These are phyloP conservation scores for Hypanus sabinus DNA, from an alignment of 2,113 vertebrate genomes.

Conservation along the genomic window DNA sequence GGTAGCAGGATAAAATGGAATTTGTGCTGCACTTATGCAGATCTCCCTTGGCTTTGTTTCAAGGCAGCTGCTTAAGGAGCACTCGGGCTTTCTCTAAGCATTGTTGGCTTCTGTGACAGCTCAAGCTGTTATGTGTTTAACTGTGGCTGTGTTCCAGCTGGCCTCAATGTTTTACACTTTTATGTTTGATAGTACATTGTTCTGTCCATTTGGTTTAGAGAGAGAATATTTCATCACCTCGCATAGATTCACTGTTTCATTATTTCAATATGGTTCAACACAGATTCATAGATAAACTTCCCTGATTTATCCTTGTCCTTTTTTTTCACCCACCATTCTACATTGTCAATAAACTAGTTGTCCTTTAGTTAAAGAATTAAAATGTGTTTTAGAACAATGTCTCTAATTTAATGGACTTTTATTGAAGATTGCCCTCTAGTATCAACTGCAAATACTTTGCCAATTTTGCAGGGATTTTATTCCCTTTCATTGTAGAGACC, in stretches of 20 bases:
- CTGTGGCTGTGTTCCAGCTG: background rate
- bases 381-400: background rate
- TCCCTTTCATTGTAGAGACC: background rate
- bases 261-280: background rate
- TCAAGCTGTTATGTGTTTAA: background rate
- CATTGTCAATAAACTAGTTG: background rate
- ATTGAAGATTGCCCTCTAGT: background rate
- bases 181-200: background rate
- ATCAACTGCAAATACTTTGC: background rate
- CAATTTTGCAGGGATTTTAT: background rate
- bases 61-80: background rate
- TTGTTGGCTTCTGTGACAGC: background rate
- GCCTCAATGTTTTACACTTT: background rate
- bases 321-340: background rate
- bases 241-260: background rate
- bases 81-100: background rate
- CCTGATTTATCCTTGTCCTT: background rate
- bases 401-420: background rate
- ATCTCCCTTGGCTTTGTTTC: background rate
- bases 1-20: background rate
- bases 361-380: background rate
- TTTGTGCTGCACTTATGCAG: no score
- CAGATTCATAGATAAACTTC: background rate
- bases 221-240: background rate
- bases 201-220: background rate